Evolutionary conservation across 1,140 invertebrate species (phyloP).

Genomic region (Colletes latitarsis): DNA sequence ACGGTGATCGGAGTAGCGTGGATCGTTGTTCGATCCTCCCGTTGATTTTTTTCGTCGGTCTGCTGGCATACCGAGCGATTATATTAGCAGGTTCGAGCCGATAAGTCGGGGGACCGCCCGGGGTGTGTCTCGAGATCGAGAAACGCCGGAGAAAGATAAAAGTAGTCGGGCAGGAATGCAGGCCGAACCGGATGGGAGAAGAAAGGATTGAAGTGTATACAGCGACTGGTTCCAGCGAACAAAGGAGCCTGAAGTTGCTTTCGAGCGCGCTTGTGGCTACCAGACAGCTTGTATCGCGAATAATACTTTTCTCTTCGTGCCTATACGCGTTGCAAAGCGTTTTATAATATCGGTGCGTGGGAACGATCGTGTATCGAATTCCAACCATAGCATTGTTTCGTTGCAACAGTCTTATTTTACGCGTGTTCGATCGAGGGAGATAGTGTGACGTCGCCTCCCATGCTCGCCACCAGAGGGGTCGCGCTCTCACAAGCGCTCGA

Average conservation of each 20-base stretch:
- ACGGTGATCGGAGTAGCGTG: neutral
- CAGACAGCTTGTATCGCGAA: neutral
- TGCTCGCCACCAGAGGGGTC: too few relatives aligned
- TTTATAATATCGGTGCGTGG: too few relatives aligned
- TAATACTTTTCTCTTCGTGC: neutral
- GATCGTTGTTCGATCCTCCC: constrained; percentile 6
- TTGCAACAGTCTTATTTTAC: too few relatives aligned
- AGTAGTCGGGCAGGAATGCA: constrained; percentile 14
- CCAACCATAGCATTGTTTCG: too few relatives aligned
- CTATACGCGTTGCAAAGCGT: neutral
- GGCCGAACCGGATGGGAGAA: constrained; percentile 43
- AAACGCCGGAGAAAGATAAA: constrained; percentile 35
- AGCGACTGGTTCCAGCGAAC: neutral
- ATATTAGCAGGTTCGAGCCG: constrained; percentile 14
- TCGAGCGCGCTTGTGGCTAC: neutral
- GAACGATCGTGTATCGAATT: too few relatives aligned
- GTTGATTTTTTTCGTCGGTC: neutral
- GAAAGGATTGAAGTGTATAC: constrained; percentile 8
- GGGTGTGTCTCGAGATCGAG: constrained; percentile 24
- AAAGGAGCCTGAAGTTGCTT: neutral
- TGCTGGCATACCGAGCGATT: neutral
- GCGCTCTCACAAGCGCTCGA: too few relatives aligned
- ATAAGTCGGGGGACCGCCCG: neutral
- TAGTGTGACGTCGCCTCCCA: too few relatives aligned
- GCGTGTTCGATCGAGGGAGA: too few relatives aligned